Percentiles rank a stretch among this genome's conserved stretches.
These are phyloP conservation scores for Nematostella vectensis DNA, from an alignment of 92 coral and sea anemone species.

Conservation along the genomic window DNA sequence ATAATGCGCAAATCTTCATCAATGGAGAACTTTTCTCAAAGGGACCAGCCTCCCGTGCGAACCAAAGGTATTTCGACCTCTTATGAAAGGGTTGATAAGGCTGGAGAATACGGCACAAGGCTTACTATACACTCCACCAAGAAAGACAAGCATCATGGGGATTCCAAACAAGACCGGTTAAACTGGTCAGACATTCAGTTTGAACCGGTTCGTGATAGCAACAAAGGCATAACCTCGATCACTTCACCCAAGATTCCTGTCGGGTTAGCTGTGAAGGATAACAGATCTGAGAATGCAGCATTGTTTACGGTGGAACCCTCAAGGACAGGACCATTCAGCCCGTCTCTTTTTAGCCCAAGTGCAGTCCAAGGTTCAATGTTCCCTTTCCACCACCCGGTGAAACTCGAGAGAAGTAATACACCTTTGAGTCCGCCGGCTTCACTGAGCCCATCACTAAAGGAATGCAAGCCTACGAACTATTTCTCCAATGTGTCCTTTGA, in stretches of 20 bases:
- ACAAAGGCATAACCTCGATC: slow-evolving; percentile 3
- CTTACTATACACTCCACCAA: background rate
- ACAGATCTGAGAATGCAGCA: background rate
- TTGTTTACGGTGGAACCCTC: background rate
- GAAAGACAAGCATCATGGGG: too few species aligned
- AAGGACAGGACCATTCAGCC: slow-evolving; percentile 6
- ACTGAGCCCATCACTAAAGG: slow-evolving; percentile 41
- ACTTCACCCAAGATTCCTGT: slow-evolving; percentile 23
- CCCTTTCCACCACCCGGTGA: slow-evolving; percentile 23
- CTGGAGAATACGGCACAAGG: background rate
- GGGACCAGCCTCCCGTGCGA: background rate
- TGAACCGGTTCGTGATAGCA: slow-evolving; percentile 21
- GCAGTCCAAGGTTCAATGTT: slow-evolving; percentile 14
- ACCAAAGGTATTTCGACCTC: slow-evolving; percentile 2
- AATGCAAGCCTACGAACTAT: slow-evolving; percentile 36
- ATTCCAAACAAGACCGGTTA: too few species aligned
- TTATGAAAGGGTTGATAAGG: background rate
- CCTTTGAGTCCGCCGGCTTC: slow-evolving; percentile 22
- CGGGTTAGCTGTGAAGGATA: slow-evolving; percentile 39
- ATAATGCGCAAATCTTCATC: slow-evolving; percentile 12
- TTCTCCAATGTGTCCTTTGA: slow-evolving; percentile 30
- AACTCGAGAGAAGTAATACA: slow-evolving; percentile 19
- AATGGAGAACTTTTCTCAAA: slow-evolving; percentile 5
- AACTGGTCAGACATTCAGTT: slow-evolving; percentile 9
- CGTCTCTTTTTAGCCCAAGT: slow-evolving; percentile 12